Evolutionary conservation across 2,888 invertebrate genomes (phyloP).

Genomic region (Chrysomela aeneicollis): DNA sequence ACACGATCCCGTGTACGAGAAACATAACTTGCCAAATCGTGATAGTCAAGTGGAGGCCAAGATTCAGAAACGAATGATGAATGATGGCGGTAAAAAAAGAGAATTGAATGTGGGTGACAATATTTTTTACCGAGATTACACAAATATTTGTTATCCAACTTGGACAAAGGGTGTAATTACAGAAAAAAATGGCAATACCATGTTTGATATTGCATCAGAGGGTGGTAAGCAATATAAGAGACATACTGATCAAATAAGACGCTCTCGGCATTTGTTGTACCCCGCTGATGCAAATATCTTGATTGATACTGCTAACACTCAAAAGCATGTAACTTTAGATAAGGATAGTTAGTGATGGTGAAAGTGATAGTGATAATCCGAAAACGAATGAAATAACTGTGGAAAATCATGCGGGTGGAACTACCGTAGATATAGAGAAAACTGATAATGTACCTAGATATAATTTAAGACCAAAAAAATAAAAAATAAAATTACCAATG

Average conservation of each 20-base stretch:
- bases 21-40: no score
- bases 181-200: background rate
- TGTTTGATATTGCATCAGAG: no score
- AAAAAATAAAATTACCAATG: background rate
- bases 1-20: no score
- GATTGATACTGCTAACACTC: background rate
- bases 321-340: background rate
- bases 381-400: background rate
- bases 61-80: no score
- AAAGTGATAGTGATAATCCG: no score
- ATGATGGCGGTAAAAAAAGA: no score
- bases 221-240: constrained; percentile 12
- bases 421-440: background rate
- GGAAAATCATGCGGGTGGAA: no score
- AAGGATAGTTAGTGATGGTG: no score
- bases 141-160: constrained; percentile 2
- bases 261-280: constrained; percentile 8
- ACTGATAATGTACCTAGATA: constrained; percentile 1
- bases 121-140: no score
- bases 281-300: background rate
- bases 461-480: constrained; percentile 4
- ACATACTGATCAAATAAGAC: constrained; percentile 12
- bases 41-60: no score
- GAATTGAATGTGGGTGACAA: no score
- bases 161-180: constrained; percentile 2